Evolutionary conservation across 2,797 vertebrate species (phyloP).

Genomic region (Periparus ater): DNA sequence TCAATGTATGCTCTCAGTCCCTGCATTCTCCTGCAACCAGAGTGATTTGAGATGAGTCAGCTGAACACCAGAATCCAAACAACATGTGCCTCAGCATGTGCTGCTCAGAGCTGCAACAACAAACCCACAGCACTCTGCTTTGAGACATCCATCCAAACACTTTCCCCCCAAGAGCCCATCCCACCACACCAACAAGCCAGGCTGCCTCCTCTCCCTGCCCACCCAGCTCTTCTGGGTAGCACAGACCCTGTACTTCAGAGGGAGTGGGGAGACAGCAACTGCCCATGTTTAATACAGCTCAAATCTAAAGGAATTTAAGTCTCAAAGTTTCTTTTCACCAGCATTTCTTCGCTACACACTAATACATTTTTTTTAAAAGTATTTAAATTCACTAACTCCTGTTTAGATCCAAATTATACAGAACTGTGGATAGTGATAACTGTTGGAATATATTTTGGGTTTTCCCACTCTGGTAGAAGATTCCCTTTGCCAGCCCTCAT

Average conservation of each 20-base stretch:
- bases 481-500: neutral
- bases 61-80: neutral
- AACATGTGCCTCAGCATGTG: neutral
- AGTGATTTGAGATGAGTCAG: neutral
- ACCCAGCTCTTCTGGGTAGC: neutral
- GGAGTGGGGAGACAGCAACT: rapidly evolving
- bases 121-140: neutral
- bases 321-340: neutral
- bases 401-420: neutral
- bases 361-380: rapidly evolving
- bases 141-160: neutral
- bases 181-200: neutral
- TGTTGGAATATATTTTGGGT: neutral
- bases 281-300: neutral
- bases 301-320: neutral
- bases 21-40: neutral
- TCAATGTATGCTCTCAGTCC: neutral
- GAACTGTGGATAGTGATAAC: neutral
- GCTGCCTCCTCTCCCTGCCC: neutral
- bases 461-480: neutral
- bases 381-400: neutral
- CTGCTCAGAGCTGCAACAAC: neutral
- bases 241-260: neutral
- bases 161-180: neutral
- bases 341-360: neutral